phyloP scores from a whole-genome alignment of 1,140 invertebrate genomes.

The Drosophila tsacasi region DNA sequence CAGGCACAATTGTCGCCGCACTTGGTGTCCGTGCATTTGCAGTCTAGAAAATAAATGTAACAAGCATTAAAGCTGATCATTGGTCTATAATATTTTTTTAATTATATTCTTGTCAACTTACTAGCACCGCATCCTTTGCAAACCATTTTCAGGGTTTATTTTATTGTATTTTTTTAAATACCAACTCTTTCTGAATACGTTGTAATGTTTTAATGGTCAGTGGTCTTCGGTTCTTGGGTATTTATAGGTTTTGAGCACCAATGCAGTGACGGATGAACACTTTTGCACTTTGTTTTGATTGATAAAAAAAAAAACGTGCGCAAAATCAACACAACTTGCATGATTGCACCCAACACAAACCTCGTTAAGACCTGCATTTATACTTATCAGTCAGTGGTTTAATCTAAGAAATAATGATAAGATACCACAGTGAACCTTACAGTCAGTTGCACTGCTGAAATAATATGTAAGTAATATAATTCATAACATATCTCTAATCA shows the following conservation, averaged over 20 bases:
- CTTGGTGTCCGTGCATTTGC: slow-evolving; percentile 65
- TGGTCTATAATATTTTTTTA: neutral
- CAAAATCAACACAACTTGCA: slow-evolving; percentile 65
- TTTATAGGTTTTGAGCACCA: slow-evolving; percentile 34
- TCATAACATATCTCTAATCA: neutral
- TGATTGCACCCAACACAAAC: slow-evolving; percentile 34
- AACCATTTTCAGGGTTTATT: slow-evolving; percentile 47
- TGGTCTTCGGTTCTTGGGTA: neutral
- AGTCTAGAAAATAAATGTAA: slow-evolving; percentile 30
- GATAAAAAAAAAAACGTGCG: slow-evolving; percentile 44
- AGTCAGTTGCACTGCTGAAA: neutral
- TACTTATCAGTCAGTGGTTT: slow-evolving; percentile 17
- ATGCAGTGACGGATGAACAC: slow-evolving; percentile 13
- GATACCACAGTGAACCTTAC: slow-evolving; percentile 22
- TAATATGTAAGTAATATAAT: neutral
- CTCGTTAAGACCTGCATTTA: slow-evolving; percentile 17
- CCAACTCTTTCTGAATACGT: neutral
- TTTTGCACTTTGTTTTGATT: slow-evolving; percentile 45
- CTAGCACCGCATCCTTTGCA: slow-evolving; percentile 68
- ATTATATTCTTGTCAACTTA: slow-evolving; percentile 31
- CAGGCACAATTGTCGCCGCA: slow-evolving; percentile 72
- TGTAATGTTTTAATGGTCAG: slow-evolving; percentile 2
- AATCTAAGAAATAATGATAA: slow-evolving; percentile 17
- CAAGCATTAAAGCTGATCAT: neutral
- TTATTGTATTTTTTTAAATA: neutral